A percentile compares a stretch with the other conserved stretches of the same genome.
Evolutionary conservation across 2,113 vertebrate genomes (phyloP).

Genomic region (Campylomormyrus tamandua): DNA sequence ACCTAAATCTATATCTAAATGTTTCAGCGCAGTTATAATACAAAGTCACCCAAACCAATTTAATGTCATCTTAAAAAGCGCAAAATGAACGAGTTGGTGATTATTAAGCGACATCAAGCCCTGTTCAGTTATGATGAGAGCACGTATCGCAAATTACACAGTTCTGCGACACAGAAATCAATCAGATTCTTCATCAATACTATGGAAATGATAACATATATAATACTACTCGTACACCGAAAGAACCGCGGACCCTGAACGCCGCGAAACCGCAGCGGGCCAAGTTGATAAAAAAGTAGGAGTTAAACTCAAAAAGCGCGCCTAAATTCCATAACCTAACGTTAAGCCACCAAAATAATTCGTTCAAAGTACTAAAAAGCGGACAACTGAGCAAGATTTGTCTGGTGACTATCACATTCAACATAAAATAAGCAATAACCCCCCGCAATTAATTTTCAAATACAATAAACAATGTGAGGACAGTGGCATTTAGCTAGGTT

Average conservation of each 20-base stretch:
- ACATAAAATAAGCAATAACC: not conserved
- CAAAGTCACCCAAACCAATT: not conserved
- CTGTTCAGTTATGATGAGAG: not conserved
- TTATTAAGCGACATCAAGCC: not conserved
- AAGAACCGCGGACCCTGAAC: not conserved
- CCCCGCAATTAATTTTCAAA: not conserved
- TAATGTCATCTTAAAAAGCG: not conserved
- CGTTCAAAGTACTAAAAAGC: not conserved
- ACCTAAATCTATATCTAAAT: not conserved
- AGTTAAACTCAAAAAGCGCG: conserved; percentile 14
- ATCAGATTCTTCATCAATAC: not conserved
- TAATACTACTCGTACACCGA: not conserved
- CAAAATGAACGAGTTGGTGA: not conserved
- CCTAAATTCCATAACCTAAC: not conserved
- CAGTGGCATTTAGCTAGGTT: not conserved
- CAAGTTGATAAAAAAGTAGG: not conserved
- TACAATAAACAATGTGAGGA: not conserved
- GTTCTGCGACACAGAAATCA: not conserved
- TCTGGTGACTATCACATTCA: not conserved
- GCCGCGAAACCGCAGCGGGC: not conserved
- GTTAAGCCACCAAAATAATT: not conserved
- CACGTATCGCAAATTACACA: not conserved
- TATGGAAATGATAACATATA: not conserved
- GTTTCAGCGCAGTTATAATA: not conserved
- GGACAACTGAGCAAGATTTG: not conserved